Evolutionary conservation across 2,113 vertebrate genomes (phyloP).

Genomic region (Mobula birostris): DNA sequence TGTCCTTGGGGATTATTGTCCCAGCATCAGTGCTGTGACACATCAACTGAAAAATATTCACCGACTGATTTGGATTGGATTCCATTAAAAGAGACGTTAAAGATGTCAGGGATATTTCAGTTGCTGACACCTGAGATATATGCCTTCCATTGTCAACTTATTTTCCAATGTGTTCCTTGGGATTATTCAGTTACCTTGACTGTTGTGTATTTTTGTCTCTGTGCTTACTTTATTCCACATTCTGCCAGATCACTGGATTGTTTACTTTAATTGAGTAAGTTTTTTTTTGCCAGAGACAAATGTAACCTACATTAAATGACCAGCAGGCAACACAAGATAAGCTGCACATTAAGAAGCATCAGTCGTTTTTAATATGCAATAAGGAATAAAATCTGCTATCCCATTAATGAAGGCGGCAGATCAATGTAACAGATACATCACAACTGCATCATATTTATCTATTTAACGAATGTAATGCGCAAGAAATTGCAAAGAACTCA

Average conservation of each 20-base stretch:
- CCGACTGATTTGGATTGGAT: not conserved
- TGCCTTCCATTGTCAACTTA: not conserved
- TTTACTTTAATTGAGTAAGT: not conserved
- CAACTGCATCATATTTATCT: not conserved
- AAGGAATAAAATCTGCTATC: not conserved
- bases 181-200: not conserved
- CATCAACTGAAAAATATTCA: not conserved
- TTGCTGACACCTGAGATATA: not conserved
- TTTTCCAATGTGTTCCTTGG: not conserved
- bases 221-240: not conserved
- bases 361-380: not conserved
- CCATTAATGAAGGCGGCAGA: not conserved
- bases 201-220: not conserved
- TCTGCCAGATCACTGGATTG: not conserved
- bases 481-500: not conserved
- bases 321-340: not conserved
- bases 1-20: not conserved
- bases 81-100: not conserved
- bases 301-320: not conserved
- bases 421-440: not conserved
- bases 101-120: not conserved
- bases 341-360: conserved; percentile 2
- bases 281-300: not conserved
- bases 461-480: not conserved
- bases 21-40: too few species aligned